Percentiles rank a stretch among this genome's conserved stretches.
phyloP scores from a whole-genome alignment of 1,140 invertebrate species.

The Acyrthosiphon pisum region DNA sequence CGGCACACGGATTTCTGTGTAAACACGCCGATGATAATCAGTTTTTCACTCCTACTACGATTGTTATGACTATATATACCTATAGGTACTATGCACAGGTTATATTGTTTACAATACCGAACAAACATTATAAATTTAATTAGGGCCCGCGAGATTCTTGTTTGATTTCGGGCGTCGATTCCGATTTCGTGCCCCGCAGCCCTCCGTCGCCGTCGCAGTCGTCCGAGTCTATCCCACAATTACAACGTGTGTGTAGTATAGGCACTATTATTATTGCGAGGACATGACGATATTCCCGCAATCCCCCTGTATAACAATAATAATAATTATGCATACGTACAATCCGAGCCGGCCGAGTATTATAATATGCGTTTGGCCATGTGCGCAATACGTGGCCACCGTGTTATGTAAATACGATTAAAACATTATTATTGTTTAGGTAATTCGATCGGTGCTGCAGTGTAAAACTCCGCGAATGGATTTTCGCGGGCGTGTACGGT shows the following conservation, averaged over 20 bases:
- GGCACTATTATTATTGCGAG: not conserved
- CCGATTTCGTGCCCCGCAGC: no score
- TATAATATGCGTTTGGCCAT: not conserved
- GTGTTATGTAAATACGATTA: slow-evolving; percentile 16
- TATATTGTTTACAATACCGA: not conserved
- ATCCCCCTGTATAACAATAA: not conserved
- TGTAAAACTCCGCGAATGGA: not conserved
- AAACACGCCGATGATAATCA: not conserved
- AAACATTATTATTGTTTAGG: not conserved
- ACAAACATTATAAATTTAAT: no score
- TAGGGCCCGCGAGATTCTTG: no score
- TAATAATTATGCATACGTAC: not conserved
- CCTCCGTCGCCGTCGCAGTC: not conserved
- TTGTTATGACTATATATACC: not conserved
- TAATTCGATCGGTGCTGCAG: not conserved
- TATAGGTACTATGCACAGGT: no score
- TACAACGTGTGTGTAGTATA: no score
- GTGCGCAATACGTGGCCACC: not conserved
- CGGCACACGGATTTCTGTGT: not conserved
- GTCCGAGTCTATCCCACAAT: not conserved
- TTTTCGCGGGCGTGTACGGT: slow-evolving; percentile 10
- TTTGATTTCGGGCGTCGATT: no score
- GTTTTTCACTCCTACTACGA: not conserved
- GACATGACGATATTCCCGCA: not conserved
- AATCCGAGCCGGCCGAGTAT: not conserved